Evolutionary conservation across 2,797 vertebrate genomes (phyloP).

Genomic region (Macropodus opercularis): DNA sequence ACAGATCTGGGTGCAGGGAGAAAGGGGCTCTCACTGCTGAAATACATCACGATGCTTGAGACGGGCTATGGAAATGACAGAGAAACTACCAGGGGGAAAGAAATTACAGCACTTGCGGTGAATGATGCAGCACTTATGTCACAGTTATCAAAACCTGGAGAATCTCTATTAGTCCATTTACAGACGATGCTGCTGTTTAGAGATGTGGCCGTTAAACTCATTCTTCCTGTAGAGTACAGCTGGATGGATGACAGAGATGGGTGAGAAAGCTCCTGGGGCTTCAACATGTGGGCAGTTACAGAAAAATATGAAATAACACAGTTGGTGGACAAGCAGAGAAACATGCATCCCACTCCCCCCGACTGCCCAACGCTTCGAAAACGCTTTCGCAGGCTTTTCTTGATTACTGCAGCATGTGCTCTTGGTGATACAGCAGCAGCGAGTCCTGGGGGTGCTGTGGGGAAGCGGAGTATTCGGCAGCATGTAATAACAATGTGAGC

Average conservation of each 20-base stretch:
- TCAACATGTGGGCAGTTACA: constrained; percentile 17
- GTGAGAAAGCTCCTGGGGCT: constrained; percentile 19
- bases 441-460: constrained; percentile 12
- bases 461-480: constrained; percentile 32
- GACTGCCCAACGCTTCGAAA: constrained; percentile 6
- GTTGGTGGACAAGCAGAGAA: constrained; percentile 5
- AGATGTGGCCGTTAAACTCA: constrained; percentile 50
- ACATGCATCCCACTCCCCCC: constrained; percentile 10
- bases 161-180: constrained; percentile 53
- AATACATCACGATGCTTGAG: constrained; percentile 41
- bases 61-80: constrained; percentile 51
- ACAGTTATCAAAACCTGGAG: constrained; percentile 62
- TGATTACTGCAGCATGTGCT: constrained; percentile 37
- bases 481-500: constrained; percentile 38
- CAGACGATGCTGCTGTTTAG: constrained; percentile 50
- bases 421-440: constrained; percentile 22
- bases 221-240: constrained; percentile 28
- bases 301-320: constrained; percentile 27
- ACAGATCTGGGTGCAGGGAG: constrained; percentile 48
- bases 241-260: constrained; percentile 24
- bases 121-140: constrained; percentile 54
- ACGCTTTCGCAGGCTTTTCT: constrained; percentile 15
- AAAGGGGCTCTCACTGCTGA: constrained; percentile 27
- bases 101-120: constrained; percentile 54
- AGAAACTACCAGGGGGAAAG: constrained; percentile 45